Conservation (phyloP, 2,888 invertebrate species). For the Hymenopus coronatus region DNA sequence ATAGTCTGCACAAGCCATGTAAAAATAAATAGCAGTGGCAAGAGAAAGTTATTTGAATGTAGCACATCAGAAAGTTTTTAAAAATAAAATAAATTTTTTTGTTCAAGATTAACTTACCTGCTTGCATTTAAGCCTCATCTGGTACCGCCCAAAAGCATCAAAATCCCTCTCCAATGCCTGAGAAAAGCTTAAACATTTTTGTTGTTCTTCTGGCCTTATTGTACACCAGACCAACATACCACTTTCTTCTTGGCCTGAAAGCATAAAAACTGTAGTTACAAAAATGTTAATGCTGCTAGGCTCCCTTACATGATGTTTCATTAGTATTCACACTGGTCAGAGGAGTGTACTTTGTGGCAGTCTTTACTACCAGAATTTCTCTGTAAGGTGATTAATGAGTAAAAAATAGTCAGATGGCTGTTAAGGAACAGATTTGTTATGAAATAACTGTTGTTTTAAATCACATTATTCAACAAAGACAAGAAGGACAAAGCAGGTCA, state of each 20-base stretch:
- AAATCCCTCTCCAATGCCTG: slow-evolving; percentile 65
- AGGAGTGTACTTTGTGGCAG: too few relatives aligned
- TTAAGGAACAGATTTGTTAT: not conserved
- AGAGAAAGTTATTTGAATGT: too few relatives aligned
- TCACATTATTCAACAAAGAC: too few relatives aligned
- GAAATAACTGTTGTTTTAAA: not conserved
- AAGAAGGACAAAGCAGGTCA: too few relatives aligned
- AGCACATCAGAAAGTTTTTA: too few relatives aligned
- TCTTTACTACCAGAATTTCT: not conserved
- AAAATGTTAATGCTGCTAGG: not conserved
- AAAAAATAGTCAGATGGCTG: not conserved
- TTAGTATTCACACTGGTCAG: not conserved
- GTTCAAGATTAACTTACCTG: slow-evolving; percentile 48
- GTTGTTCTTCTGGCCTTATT: slow-evolving; percentile 69
- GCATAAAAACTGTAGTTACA: not conserved
- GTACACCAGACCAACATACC: slow-evolving; percentile 75
- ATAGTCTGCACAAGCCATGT: too few relatives aligned
- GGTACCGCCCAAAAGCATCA: slow-evolving; percentile 60
- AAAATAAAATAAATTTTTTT: not conserved
- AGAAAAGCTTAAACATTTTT: slow-evolving; percentile 78
- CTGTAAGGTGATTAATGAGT: not conserved
- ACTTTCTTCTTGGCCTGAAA: not conserved
- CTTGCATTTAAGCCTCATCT: slow-evolving; percentile 65
- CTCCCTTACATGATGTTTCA: not conserved
- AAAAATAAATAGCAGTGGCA: too few relatives aligned